A percentile compares a stretch with the other conserved stretches of the same genome.
Conservation (phyloP, 1,140 invertebrate genomes). For the Phymorhynchus buccinoides region DNA sequence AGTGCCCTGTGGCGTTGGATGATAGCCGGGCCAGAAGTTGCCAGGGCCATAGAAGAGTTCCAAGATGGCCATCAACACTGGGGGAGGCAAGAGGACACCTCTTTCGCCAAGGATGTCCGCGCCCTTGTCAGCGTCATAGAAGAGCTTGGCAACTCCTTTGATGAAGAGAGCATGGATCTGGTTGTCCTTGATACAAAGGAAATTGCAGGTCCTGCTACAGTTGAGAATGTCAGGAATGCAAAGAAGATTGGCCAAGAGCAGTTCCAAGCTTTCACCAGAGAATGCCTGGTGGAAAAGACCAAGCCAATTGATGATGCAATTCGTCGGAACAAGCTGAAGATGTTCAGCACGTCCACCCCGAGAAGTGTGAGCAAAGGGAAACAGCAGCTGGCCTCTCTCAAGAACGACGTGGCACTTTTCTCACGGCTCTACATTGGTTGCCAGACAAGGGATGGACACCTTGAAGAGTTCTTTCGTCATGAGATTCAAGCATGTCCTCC, state of each 20-base stretch:
- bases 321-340: neutral
- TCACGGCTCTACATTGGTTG: neutral
- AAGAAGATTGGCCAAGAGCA: neutral
- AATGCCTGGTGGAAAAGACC: neutral
- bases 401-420: neutral
- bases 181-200: neutral
- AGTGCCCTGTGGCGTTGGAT: too few species aligned
- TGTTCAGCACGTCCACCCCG: neutral
- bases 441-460: neutral
- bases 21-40: too few species aligned
- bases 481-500: neutral
- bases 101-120: too few species aligned
- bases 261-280: neutral
- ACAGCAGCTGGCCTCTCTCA: neutral
- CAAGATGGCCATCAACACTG: too few species aligned
- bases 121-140: too few species aligned
- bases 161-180: neutral
- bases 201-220: neutral
- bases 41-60: too few species aligned
- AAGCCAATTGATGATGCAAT: neutral
- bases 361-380: too few species aligned
- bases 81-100: too few species aligned
- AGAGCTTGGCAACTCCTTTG: too few species aligned
- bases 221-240: neutral
- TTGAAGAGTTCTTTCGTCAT: conserved; percentile 1